Percentiles rank a stretch among this genome's conserved stretches.
These are phyloP conservation scores for Falco concolor DNA, from an alignment of 2,797 vertebrate genomes.

Conservation along the genomic window DNA sequence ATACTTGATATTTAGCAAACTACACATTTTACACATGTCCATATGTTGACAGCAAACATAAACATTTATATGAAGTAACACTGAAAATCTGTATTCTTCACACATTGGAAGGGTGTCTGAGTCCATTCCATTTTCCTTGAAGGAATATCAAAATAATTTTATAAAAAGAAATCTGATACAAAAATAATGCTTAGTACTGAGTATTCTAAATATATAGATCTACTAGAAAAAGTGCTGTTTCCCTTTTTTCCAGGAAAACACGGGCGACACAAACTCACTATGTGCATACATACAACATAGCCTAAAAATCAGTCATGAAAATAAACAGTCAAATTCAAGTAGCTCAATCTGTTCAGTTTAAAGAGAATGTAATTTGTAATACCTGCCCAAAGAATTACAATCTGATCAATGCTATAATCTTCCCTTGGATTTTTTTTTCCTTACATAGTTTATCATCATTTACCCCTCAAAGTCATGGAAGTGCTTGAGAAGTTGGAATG, in stretches of 20 bases:
- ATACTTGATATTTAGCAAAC: neutral
- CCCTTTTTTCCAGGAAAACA: neutral
- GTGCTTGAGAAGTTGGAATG: neutral
- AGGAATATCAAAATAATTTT: neutral
- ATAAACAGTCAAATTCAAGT: neutral
- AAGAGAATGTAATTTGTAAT: neutral
- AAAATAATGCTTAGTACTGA: neutral
- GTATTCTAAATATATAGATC: neutral
- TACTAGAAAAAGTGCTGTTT: neutral
- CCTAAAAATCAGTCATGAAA: neutral
- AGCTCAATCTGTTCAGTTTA: neutral
- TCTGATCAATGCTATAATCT: neutral
- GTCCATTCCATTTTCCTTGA: neutral
- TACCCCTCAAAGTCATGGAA: neutral
- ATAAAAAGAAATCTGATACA: neutral
- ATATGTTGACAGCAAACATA: conserved; percentile 25
- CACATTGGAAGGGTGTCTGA: neutral
- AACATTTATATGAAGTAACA: neutral
- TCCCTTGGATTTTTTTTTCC: neutral
- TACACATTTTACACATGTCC: neutral
- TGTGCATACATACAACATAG: neutral
- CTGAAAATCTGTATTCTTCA: conserved; percentile 10
- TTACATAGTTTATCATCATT: accelerated
- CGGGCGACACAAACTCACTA: neutral
- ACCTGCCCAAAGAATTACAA: neutral